Base-by-base conservation (phyloP, 1,140 invertebrate genomes). In the Drosophila eugracilis region DNA sequence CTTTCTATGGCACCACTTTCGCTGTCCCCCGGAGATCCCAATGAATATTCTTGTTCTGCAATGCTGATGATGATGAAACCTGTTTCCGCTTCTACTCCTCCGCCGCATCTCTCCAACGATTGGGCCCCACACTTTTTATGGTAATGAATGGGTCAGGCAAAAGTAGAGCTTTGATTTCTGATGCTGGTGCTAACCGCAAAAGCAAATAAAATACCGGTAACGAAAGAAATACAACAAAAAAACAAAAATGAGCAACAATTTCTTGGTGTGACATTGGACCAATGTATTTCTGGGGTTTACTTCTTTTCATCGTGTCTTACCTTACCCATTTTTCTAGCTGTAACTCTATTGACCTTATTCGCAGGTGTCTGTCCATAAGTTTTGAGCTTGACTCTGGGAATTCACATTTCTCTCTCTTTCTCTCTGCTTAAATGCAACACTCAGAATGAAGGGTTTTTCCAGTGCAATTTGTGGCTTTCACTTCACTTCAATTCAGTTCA, bases 1-100 rank as follows among this genome's bases (percentile, higher is more conserved):
- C 81, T 86, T 86, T 86, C 81, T 86, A 86, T 86, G 71, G 83
- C 83, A 86, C 63, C 81, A 86, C 81, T 86, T 86, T 86, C 81
- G 78, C 83, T 85, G 78, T 53, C 71, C 58, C 26, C 44, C 24
- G 15, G 32, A 55, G 67, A 73, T 72, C 30, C 41, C 67, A 72
- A 75, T 75, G 72, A 75, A 75, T 74, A 66, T 86, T 86, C 81
- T 86, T 88, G 78, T 86, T 86, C 81, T 86, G 83, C 78, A 66
- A 75, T 69, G n/a, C n/a, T n/a, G 60, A 60, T 36, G 60, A 39
- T 47, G 60, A 39, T 53, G n/a, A 67, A 69, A 69, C 65, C 65
- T 34, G 65, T 67, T 69, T 69, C 44, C 44, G 26, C 15, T 37
- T 15, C 54, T 10, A 5, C 17, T 4, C 21, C 10, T 30, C 15